Conservation (phyloP, 2,888 invertebrate genomes). For the Drosophila gaucha region DNA sequence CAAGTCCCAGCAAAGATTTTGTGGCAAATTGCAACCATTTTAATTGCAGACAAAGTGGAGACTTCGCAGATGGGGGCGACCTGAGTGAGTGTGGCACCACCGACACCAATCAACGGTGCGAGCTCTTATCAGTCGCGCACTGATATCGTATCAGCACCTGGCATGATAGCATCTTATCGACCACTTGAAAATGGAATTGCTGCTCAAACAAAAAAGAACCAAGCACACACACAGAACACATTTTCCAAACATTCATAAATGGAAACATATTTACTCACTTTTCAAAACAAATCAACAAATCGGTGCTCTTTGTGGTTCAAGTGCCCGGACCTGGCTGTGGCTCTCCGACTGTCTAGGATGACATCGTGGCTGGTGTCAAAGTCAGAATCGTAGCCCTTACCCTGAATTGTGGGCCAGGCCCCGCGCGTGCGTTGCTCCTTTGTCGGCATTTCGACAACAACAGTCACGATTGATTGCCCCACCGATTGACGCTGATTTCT, state of each 20-base stretch:
- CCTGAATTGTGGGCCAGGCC: slow-evolving; percentile 26
- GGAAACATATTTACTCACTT: slow-evolving; percentile 82
- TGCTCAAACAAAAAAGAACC: slow-evolving; percentile 71
- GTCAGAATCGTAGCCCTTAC: slow-evolving; percentile 46
- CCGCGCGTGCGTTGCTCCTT: slow-evolving; percentile 68
- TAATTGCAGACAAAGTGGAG: slow-evolving; percentile 63
- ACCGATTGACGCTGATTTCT: slow-evolving; percentile 78
- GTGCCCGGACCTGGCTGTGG: slow-evolving; percentile 42
- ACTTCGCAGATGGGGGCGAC: slow-evolving; percentile 15
- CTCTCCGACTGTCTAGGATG: slow-evolving; percentile 14
- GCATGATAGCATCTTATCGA: slow-evolving; percentile 80
- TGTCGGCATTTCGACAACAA: slow-evolving; percentile 73
- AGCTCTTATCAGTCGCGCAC: slow-evolving; percentile 56
- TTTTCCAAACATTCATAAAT: slow-evolving; percentile 80
- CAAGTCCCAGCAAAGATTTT: slow-evolving; percentile 50
- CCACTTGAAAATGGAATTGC: slow-evolving; percentile 79
- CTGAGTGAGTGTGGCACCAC: slow-evolving; percentile 9
- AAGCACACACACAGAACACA: slow-evolving; percentile 54
- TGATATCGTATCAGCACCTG: slow-evolving; percentile 74
- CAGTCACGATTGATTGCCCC: slow-evolving; percentile 80
- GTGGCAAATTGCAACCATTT: slow-evolving; percentile 63
- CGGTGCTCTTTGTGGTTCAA: slow-evolving; percentile 79
- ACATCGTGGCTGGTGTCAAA: slow-evolving; percentile 41
- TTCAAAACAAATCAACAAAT: slow-evolving; percentile 80
- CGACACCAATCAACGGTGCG: slow-evolving; percentile 43